These are phyloP conservation scores for Brienomyrus longianalis DNA, from an alignment of 2,113 vertebrate genomes.

Conservation along the genomic window DNA sequence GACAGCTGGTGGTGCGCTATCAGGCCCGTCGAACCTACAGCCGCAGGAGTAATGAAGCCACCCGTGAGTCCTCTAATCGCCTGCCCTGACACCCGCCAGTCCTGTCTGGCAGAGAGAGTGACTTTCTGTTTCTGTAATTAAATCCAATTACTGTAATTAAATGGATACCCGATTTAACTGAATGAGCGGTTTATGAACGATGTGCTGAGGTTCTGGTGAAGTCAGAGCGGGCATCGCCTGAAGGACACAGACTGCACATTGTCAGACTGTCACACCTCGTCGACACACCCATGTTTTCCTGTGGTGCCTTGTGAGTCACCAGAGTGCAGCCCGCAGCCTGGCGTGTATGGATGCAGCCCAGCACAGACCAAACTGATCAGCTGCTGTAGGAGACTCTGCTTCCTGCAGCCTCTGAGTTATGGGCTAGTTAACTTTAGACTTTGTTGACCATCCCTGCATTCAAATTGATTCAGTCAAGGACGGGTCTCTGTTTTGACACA, in stretches of 20 bases:
- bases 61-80: conserved; percentile 60
- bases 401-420: not conserved
- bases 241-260: not conserved
- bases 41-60: conserved; percentile 77
- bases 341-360: not conserved
- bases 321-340: not conserved
- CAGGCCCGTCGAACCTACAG: conserved; percentile 79
- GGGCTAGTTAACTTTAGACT: not conserved
- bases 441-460: not conserved
- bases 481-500: not conserved
- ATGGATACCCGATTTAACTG: not conserved
- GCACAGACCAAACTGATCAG: not conserved
- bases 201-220: not conserved
- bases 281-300: not conserved
- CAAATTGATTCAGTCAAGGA: not conserved
- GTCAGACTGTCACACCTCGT: not conserved
- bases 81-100: not conserved
- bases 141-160: not conserved
- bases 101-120: not conserved
- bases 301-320: not conserved
- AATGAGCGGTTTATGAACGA: not conserved
- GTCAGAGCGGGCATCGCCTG: not conserved
- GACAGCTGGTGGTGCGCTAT: conserved; percentile 82
- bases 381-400: not conserved
- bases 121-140: not conserved